Percentiles rank a stretch among this genome's conserved stretches.
Conservation (phyloP, 2,888 invertebrate species). For the Oxycera nigricornis region DNA sequence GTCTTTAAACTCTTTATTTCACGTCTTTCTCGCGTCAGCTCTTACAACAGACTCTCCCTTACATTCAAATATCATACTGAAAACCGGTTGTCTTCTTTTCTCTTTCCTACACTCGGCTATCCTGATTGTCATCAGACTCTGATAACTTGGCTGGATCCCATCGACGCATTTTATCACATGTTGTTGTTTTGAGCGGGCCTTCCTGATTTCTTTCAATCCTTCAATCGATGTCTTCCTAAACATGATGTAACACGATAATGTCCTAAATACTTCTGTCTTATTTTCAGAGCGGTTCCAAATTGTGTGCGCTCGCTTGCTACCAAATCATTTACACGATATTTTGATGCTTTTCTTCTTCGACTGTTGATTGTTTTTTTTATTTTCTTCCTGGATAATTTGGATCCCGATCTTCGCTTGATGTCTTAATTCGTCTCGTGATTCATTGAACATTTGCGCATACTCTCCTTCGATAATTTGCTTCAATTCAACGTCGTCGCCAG, state of each 20-base stretch:
- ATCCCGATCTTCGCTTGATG: conserved; percentile 47
- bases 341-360: neutral
- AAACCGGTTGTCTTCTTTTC: too few species aligned
- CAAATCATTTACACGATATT: conserved; percentile 40
- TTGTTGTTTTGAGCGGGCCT: conserved; percentile 37
- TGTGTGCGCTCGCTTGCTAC: conserved; percentile 48
- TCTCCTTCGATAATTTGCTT: neutral
- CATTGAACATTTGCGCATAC: conserved; percentile 14
- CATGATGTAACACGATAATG: too few species aligned
- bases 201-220: conserved; percentile 44
- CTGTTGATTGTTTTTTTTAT: conserved; percentile 18
- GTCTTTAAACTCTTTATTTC: too few species aligned
- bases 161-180: conserved; percentile 43
- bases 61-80: too few species aligned
- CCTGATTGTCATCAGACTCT: conserved; percentile 23
- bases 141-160: conserved; percentile 31
- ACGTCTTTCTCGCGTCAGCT: too few species aligned
- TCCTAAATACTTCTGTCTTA: too few species aligned
- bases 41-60: too few species aligned
- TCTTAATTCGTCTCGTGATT: conserved; percentile 24
- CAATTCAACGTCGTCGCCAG: conserved; percentile 25
- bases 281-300: too few species aligned
- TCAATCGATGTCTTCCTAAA: too few species aligned
- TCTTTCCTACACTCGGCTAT: too few species aligned
- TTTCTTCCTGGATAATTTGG: conserved; percentile 39